Evolutionary conservation across 2,888 invertebrate genomes (phyloP).

Genomic region (Cerastis rubricosa): DNA sequence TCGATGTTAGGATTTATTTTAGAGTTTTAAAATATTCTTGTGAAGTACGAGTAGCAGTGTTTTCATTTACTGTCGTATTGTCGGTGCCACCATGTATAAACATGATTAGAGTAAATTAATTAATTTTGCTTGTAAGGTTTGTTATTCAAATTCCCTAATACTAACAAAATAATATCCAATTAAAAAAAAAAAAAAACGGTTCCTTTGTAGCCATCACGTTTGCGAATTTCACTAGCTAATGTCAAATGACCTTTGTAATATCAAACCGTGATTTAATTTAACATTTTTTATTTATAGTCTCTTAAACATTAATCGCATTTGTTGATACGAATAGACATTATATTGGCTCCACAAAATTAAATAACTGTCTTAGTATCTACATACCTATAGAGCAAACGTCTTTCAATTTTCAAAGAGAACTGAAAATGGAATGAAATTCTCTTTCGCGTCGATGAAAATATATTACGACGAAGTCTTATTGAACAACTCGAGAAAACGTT

Average conservation of each 20-base stretch:
- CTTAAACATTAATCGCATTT: background rate
- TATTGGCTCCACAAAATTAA: slow-evolving; percentile 33
- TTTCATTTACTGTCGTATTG: no score
- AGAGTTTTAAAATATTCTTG: no score
- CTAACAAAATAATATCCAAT: no score
- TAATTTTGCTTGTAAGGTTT: no score
- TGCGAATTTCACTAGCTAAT: background rate
- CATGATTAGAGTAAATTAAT: no score
- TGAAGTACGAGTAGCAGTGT: no score
- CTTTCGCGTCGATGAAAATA: slow-evolving; percentile 47
- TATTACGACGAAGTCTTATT: slow-evolving; percentile 13
- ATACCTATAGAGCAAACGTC: slow-evolving; percentile 1
- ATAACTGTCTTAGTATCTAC: slow-evolving; percentile 14
- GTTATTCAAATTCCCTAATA: no score
- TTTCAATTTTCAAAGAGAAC: slow-evolving; percentile 41
- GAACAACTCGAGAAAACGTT: slow-evolving; percentile 36
- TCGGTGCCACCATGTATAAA: no score
- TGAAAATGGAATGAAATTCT: slow-evolving; percentile 51
- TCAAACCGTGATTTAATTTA: background rate
- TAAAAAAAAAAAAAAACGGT: background rate
- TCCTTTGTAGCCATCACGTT: no score
- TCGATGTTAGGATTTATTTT: no score
- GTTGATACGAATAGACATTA: slow-evolving; percentile 2
- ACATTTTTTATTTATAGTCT: background rate
- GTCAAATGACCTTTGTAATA: background rate